Evolutionary conservation across 2,797 vertebrate species (phyloP).

Genomic region (Euthynnus affinis): DNA sequence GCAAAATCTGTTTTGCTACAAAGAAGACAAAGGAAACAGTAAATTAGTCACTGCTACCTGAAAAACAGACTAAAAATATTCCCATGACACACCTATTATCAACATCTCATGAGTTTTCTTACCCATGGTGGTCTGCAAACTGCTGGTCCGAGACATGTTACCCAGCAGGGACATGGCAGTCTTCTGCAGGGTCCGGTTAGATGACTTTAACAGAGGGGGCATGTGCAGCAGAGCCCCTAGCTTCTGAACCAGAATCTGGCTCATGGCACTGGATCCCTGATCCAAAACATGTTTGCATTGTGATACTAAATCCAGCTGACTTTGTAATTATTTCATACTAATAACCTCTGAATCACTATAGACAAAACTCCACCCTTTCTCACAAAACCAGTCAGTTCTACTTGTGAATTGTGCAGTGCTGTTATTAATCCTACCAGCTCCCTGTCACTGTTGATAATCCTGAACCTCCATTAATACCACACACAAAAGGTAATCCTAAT

Average conservation of each 20-base stretch:
- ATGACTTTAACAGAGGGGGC: conserved; percentile 85
- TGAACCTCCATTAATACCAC: neutral
- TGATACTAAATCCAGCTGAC: neutral
- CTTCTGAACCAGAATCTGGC: conserved; percentile 89
- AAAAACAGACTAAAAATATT: neutral
- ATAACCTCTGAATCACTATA: neutral
- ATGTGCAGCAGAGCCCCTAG: conserved; percentile 85
- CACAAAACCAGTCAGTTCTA: neutral
- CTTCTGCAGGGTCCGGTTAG: conserved; percentile 85
- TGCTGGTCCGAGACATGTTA: conserved; percentile 89
- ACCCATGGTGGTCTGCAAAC: conserved; percentile 89
- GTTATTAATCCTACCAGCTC: neutral
- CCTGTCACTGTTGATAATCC: neutral
- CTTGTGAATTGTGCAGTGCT: neutral
- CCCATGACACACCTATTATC: neutral
- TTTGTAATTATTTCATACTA: neutral
- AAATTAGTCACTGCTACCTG: neutral
- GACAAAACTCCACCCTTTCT: conserved; percentile 17
- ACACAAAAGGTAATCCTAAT: neutral
- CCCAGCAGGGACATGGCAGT: conserved; percentile 88
- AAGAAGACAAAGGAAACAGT: conserved; percentile 17
- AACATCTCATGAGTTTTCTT: conserved; percentile 45
- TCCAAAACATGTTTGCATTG: neutral
- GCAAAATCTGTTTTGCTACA: conserved; percentile 88
- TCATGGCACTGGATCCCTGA: conserved; percentile 90